These are phyloP conservation scores for Macrosoma leucophasiata DNA, from an alignment of 2,888 invertebrate species.

Conservation along the genomic window DNA sequence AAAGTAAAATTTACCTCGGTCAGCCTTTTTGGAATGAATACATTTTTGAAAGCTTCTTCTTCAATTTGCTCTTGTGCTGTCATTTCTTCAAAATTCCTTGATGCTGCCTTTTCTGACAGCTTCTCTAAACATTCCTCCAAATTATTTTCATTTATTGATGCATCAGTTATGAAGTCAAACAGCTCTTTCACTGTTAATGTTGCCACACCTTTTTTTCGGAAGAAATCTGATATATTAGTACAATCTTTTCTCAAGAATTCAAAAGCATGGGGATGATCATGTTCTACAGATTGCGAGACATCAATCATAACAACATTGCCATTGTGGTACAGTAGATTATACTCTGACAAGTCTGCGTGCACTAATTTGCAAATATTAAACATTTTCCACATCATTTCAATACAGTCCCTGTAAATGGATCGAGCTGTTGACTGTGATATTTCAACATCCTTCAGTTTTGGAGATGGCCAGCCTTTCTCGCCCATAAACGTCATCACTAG, in stretches of 20 bases:
- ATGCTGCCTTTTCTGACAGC: conserved; percentile 80
- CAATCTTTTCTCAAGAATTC: conserved; percentile 97
- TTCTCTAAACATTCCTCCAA: conserved; percentile 87
- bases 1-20: conserved; percentile 80
- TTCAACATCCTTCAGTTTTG: conserved; percentile 90
- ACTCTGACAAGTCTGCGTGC: conserved; percentile 98
- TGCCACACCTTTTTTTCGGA: conserved; percentile 91
- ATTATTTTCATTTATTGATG: conserved; percentile 86
- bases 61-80: conserved; percentile 87
- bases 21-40: conserved; percentile 94
- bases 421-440: conserved; percentile 84
- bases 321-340: conserved; percentile 91
- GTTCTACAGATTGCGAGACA: conserved; percentile 98
- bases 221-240: conserved; percentile 93
- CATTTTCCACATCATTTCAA: conserved; percentile 93
- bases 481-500: conserved; percentile 97
- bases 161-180: conserved; percentile 97
- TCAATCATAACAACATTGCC: conserved; percentile 94
- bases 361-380: conserved; percentile 96
- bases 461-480: conserved; percentile 93
- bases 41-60: conserved; percentile 94
- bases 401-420: conserved; percentile 86
- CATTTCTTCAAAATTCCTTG: conserved; percentile 78
- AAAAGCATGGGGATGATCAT: conserved; percentile 96
- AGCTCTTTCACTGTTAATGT: conserved; percentile 93